These are phyloP conservation scores for Chionis minor DNA, from an alignment of 2,113 vertebrate species.

Conservation along the genomic window DNA sequence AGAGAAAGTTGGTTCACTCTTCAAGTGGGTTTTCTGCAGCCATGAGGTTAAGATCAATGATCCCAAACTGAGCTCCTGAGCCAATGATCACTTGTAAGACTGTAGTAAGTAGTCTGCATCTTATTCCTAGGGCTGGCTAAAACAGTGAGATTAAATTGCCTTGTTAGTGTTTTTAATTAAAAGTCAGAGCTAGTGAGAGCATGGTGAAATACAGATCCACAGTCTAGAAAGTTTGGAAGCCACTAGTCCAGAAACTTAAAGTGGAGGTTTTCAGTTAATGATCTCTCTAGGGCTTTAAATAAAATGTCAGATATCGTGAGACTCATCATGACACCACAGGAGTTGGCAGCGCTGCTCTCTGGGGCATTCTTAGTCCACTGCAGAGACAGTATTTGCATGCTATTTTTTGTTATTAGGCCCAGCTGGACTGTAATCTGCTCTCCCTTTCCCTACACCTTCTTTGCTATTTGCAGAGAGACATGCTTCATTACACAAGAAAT, in stretches of 20 bases:
- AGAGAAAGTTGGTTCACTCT: not conserved
- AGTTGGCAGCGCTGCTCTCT: not conserved
- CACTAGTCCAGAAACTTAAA: not conserved
- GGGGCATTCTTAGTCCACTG: not conserved
- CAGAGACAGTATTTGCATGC: not conserved
- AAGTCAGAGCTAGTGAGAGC: not conserved
- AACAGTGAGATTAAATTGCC: not conserved
- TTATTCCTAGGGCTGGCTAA: not conserved
- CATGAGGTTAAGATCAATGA: not conserved
- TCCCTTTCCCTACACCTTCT: not conserved
- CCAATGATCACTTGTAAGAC: not conserved
- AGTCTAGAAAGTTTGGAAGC: not conserved
- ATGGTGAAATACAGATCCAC: not conserved
- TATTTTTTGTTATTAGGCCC: not conserved
- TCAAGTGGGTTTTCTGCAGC: not conserved
- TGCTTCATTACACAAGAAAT: constrained; percentile 4
- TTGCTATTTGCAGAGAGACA: not conserved
- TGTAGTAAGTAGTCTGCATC: not conserved
- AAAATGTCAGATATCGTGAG: not conserved
- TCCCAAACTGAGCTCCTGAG: not conserved
- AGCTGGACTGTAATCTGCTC: not conserved
- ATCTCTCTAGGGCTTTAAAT: not conserved
- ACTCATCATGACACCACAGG: not conserved
- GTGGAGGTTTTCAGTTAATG: not conserved
- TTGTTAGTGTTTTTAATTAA: not conserved